Percentiles rank a stretch among this genome's conserved stretches.
These are phyloP conservation scores for Drosophila koepferae DNA, from an alignment of 2,888 invertebrate species.

Conservation along the genomic window DNA sequence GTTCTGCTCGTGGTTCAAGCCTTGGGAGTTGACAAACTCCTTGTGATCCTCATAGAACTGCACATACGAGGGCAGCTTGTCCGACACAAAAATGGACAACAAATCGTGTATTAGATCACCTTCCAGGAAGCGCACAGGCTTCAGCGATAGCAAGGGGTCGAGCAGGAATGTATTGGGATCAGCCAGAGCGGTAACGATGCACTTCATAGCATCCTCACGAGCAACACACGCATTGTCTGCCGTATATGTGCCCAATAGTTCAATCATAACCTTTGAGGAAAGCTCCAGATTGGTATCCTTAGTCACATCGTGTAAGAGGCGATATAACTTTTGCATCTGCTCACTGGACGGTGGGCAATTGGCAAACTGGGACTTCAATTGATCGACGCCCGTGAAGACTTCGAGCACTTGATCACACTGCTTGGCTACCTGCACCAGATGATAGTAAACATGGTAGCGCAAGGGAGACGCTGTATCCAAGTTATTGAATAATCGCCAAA, in stretches of 20 bases:
- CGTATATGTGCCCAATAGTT: slow-evolving; percentile 97
- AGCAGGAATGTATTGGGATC: slow-evolving; percentile 98
- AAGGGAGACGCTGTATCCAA: slow-evolving; percentile 93
- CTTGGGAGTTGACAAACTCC: slow-evolving; percentile 93
- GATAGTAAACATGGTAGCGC: slow-evolving; percentile 96
- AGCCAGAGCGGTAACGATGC: slow-evolving; percentile 97
- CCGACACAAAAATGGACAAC: slow-evolving; percentile 96
- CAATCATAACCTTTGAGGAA: slow-evolving; percentile 98
- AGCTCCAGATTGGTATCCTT: slow-evolving; percentile 95
- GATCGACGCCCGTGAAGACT: slow-evolving; percentile 93
- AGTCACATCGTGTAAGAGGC: slow-evolving; percentile 94
- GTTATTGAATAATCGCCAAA: slow-evolving; percentile 97
- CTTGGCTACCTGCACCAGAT: slow-evolving; percentile 94
- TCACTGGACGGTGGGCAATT: slow-evolving; percentile 93
- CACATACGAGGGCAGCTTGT: slow-evolving; percentile 95
- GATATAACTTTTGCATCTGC: slow-evolving; percentile 95
- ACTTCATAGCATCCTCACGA: slow-evolving; percentile 97
- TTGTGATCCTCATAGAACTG: slow-evolving; percentile 96
- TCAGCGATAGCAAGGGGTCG: slow-evolving; percentile 96
- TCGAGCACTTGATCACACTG: slow-evolving; percentile 94
- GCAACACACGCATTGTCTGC: slow-evolving; percentile 98
- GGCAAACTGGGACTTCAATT: slow-evolving; percentile 92
- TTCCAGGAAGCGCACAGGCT: slow-evolving; percentile 97
- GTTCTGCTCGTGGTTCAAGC: slow-evolving; percentile 96
- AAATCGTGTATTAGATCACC: slow-evolving; percentile 98